phyloP scores from a whole-genome alignment of 2,797 vertebrate species.

The Anabacerthia variegaticeps region DNA sequence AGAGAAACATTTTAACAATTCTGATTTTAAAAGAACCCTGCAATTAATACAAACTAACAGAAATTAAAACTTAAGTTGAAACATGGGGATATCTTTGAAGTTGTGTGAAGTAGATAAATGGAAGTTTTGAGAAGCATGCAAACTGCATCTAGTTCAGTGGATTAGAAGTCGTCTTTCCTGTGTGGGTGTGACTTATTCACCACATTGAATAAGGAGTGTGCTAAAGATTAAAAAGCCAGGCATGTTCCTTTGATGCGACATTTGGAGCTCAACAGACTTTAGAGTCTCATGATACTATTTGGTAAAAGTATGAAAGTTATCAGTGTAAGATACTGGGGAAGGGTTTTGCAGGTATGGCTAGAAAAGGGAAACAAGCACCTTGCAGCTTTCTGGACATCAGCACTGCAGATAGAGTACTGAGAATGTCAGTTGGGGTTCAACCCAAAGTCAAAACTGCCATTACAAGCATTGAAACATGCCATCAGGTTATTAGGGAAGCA shows the following conservation, averaged over 20 bases:
- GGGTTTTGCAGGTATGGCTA: neutral
- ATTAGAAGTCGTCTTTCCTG: neutral
- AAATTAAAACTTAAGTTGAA: neutral
- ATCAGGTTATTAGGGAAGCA: neutral
- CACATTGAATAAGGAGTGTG: neutral
- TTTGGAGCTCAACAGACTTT: neutral
- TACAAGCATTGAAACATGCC: neutral
- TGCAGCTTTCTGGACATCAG: neutral
- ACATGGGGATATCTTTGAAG: neutral
- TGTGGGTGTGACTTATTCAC: neutral
- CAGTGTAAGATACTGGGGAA: neutral
- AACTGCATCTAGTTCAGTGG: neutral
- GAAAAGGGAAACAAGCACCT: neutral
- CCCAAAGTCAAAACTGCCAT: neutral
- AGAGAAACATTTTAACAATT: neutral
- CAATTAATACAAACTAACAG: neutral
- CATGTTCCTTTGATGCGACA: neutral
- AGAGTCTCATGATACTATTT: neutral
- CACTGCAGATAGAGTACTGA: neutral
- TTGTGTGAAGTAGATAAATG: neutral
- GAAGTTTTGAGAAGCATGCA: neutral
- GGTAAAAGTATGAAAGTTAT: neutral
- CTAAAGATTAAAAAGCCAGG: neutral
- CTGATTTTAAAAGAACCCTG: neutral
- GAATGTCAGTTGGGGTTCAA: neutral